These are phyloP conservation scores for Myiozetetes cayanensis DNA, from an alignment of 2,113 vertebrate species.

Conservation along the genomic window DNA sequence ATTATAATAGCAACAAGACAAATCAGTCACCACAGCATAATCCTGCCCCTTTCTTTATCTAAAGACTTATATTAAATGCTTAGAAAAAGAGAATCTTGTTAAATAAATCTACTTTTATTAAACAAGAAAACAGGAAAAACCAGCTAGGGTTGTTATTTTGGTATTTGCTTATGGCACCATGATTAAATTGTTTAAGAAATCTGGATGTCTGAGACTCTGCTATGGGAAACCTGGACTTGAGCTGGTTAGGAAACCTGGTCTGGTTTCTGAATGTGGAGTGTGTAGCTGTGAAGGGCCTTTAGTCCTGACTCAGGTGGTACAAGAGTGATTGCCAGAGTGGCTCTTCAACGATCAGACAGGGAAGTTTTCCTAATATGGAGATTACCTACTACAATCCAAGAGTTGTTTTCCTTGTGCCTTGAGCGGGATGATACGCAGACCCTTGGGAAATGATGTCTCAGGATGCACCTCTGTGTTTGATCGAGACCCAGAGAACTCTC, in stretches of 20 bases:
- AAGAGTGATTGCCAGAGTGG: background rate
- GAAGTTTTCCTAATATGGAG: background rate
- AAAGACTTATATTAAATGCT: background rate
- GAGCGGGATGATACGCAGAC: background rate
- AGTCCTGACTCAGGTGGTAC: too few relatives aligned
- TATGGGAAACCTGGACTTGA: background rate
- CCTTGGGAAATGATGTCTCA: background rate
- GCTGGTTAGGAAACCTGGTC: background rate
- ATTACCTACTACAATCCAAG: background rate
- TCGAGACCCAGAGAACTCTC: background rate
- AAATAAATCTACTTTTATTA: background rate
- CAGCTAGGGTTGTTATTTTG: background rate
- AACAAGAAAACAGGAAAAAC: background rate
- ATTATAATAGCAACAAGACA: conserved; percentile 11
- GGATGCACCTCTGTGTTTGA: background rate
- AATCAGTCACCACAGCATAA: conserved; percentile 21
- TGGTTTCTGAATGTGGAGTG: background rate
- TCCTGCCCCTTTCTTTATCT: background rate
- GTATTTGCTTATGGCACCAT: background rate
- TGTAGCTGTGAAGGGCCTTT: background rate
- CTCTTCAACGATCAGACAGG: background rate
- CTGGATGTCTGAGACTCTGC: background rate
- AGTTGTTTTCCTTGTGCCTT: background rate
- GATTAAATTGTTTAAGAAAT: background rate
- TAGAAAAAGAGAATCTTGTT: background rate